Conservation (phyloP, 2,113 vertebrate genomes). For the Taxidea taxus region DNA sequence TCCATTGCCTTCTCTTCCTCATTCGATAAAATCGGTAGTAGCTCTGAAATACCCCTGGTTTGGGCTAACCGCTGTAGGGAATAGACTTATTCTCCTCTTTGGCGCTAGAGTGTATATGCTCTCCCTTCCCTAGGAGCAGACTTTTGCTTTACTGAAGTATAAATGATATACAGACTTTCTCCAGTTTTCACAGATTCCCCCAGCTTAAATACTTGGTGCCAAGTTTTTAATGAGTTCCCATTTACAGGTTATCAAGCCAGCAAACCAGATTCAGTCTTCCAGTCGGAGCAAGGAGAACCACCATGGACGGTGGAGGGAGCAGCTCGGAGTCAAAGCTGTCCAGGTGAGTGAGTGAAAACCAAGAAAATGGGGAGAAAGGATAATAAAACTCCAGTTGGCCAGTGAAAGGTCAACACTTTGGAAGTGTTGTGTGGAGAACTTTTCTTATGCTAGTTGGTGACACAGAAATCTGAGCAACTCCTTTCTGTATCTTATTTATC, state of each 20-base stretch:
- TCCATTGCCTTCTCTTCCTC: background rate
- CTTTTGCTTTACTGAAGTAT: background rate
- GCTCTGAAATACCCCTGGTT: background rate
- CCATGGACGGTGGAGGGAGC: background rate
- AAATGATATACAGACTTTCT: background rate
- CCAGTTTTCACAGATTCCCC: background rate
- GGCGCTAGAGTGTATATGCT: background rate
- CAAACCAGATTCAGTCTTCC: background rate
- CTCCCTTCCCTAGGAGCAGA: background rate
- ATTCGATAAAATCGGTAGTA: background rate
- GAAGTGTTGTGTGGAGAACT: background rate
- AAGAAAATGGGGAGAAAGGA: background rate
- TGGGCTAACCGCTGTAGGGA: background rate
- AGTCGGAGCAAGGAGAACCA: background rate
- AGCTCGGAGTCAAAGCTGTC: background rate
- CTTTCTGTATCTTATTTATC: background rate
- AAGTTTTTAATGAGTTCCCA: background rate
- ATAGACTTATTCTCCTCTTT: background rate
- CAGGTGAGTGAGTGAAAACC: background rate
- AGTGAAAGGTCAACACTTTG: background rate
- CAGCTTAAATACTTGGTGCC: background rate
- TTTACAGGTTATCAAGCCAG: background rate
- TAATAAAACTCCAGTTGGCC: background rate
- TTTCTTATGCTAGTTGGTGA: background rate
- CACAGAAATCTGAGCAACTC: background rate